Evolutionary conservation across 1,140 invertebrate genomes (phyloP), one percentile per base, ranked within the genome.

Genomic region (Cydia fagiglandana): DNA sequence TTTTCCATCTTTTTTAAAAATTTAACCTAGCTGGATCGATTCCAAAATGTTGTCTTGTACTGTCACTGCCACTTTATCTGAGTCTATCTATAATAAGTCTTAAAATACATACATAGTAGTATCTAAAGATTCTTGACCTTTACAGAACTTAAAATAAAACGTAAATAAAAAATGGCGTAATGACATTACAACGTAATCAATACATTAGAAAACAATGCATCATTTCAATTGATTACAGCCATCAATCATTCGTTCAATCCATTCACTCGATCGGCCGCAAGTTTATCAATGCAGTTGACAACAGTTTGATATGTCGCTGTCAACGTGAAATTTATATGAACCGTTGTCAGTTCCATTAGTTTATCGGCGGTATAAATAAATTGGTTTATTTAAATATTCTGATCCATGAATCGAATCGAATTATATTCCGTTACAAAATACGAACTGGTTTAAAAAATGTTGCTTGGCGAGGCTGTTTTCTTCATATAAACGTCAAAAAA

Each of bases 231-330:
- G 66, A 70, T 70, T 38, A 70, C 66, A 13, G 15, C 7, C 66
- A 70, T 70, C 66, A 70, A 70, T 70, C 66, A 70, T 70, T 70
- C 66, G 34, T 20, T 41, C 66, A 70, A 38, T 70, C 66, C 66
- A 70, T 70, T 70, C 66, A 70, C 2, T 70, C 66, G 17, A 38
- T 41, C 15, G 66, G 17, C 20, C 34, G 10, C 66, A 70, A 70
- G n/a, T 38, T 38, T 70, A 70, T 38, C 56, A 61, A 61, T 61
- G 56, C 56, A 61, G 56, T 61, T 24, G 56, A 24, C 56, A 61
- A 61, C 17, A 1, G 17, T 3, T 6, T 24, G 56, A 61, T 61
- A 41, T 70, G 66, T n/a, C 38, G 66, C 66, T 70, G 66, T 70
- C 30, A 17, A n/a, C 15, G 34, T 38, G 9, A 68, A 70, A 70